A percentile compares a stretch with the other conserved stretches of the same genome.
phyloP scores from a whole-genome alignment of 2,797 vertebrate species.

The Chrosomus eos region DNA sequence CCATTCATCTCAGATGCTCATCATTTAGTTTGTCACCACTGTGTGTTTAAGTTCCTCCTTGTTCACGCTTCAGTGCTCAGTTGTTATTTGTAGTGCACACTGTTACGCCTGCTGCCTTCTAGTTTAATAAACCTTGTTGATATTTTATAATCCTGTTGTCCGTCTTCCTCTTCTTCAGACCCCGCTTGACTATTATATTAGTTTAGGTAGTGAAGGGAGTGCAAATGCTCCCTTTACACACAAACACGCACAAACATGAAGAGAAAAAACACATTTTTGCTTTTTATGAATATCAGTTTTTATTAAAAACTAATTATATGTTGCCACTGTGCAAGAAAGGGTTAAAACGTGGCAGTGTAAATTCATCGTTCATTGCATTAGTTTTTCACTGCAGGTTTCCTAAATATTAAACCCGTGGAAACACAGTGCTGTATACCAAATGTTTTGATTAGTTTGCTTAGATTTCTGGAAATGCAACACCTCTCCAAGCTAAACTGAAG shows the following conservation, averaged over 20 bases:
- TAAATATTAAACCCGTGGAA: not conserved
- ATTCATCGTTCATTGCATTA: not conserved
- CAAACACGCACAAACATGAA: not conserved
- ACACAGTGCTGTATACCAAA: not conserved
- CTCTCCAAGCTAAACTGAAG: constrained; percentile 42
- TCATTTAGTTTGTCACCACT: too few relatives aligned
- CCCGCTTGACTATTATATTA: not conserved
- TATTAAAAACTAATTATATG: not conserved
- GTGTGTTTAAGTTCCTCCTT: too few relatives aligned
- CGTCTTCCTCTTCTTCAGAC: too few relatives aligned
- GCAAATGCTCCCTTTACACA: not conserved
- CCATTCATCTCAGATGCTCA: too few relatives aligned
- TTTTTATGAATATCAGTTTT: not conserved
- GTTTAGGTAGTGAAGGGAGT: not conserved
- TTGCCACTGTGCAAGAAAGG: not conserved
- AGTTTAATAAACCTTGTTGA: too few relatives aligned
- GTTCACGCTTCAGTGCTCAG: too few relatives aligned
- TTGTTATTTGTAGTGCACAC: too few relatives aligned
- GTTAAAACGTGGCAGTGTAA: not conserved
- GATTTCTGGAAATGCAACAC: not conserved
- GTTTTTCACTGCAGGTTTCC: not conserved
- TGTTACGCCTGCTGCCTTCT: too few relatives aligned
- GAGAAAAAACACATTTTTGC: not conserved
- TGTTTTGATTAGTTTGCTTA: constrained; percentile 17
- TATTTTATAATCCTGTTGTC: too few relatives aligned